A percentile compares a stretch with the other conserved stretches of the same genome.
These are phyloP conservation scores for Torymus texanus DNA, from an alignment of 2,888 invertebrate species.

Conservation along the genomic window DNA sequence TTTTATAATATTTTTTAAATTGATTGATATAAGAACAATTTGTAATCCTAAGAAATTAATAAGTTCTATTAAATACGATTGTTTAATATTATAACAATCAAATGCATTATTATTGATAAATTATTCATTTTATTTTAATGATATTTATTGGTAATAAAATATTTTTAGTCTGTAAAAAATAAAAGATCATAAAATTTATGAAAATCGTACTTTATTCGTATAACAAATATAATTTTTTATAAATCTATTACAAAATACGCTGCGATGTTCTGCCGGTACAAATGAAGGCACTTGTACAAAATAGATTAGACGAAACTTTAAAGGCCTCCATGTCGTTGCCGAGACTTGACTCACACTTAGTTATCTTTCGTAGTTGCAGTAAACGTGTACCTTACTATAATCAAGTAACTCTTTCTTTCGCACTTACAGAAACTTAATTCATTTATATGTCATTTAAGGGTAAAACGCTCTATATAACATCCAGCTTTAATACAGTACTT, in stretches of 20 bases:
- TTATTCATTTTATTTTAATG: no score
- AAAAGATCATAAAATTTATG: slow-evolving; percentile 40
- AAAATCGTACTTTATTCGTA: slow-evolving; percentile 56
- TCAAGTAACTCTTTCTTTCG: slow-evolving; percentile 3
- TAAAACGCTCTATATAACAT: slow-evolving; percentile 29
- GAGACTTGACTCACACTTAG: slow-evolving; percentile 38
- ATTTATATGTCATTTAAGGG: slow-evolving; percentile 28
- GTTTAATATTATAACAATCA: no score
- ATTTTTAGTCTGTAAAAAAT: no score
- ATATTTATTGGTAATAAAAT: no score
- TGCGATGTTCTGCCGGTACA: slow-evolving; percentile 28
- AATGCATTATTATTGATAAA: no score
- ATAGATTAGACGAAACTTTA: slow-evolving; percentile 47
- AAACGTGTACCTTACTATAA: slow-evolving; percentile 15
- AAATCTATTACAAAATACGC: slow-evolving; percentile 55
- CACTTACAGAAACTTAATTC: slow-evolving; percentile 31
- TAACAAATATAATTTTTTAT: slow-evolving; percentile 53
- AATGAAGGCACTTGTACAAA: slow-evolving; percentile 46
- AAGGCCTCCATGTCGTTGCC: slow-evolving; percentile 38
- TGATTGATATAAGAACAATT: no score
- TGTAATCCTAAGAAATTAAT: no score
- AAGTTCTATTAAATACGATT: no score
- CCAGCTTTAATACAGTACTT: slow-evolving; percentile 19
- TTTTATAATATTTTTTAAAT: no score
- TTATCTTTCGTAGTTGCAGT: slow-evolving; percentile 22